These are phyloP conservation scores for Spilogale gracilis DNA, from an alignment of 2,113 vertebrate species.

Conservation along the genomic window DNA sequence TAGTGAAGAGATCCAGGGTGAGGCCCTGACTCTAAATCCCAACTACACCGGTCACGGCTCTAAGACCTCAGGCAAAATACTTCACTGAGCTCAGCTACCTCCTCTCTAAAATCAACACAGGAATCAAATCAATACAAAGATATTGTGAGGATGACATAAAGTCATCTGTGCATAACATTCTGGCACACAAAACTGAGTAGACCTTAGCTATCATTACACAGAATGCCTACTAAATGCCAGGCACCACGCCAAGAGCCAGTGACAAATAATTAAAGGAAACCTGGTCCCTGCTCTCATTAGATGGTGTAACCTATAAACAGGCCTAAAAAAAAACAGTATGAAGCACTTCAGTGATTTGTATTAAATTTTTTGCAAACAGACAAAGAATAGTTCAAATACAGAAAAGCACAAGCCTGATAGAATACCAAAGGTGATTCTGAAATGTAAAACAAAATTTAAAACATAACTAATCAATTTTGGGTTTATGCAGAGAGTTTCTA, in stretches of 20 bases:
- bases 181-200: background rate
- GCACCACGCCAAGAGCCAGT: background rate
- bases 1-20: background rate
- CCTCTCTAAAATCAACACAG: constrained; percentile 46
- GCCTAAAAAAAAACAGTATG: background rate
- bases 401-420: background rate
- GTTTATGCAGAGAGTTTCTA: background rate
- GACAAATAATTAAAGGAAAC: background rate
- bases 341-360: background rate
- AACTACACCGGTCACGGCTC: background rate
- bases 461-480: background rate
- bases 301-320: background rate
- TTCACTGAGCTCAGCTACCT: constrained; percentile 18
- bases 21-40: constrained; percentile 60
- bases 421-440: background rate
- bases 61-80: constrained; percentile 34
- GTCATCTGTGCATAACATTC: background rate
- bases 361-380: background rate
- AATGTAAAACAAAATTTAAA: background rate
- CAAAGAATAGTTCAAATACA: background rate
- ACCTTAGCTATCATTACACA: background rate
- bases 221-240: background rate
- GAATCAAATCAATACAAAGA: background rate
- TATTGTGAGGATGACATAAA: constrained; percentile 21
- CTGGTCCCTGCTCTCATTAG: background rate